Percentiles rank a stretch among this genome's conserved stretches.
Conservation (phyloP, 92 coral and sea anemone species). For the Ricordea florida region DNA sequence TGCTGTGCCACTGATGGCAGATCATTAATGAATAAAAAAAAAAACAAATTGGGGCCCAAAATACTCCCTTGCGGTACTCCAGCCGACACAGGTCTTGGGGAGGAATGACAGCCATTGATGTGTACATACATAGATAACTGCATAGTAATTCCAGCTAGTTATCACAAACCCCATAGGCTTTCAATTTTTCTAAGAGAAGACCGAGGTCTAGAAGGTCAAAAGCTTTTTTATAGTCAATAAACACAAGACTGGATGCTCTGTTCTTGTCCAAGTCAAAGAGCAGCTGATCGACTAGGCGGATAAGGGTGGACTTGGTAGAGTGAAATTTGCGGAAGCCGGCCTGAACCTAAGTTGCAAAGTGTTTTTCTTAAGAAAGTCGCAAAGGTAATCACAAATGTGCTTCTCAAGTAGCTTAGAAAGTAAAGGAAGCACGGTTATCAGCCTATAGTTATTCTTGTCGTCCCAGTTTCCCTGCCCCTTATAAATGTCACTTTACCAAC, state of each 20-base stretch:
- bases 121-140: neutral
- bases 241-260: constrained; percentile 12
- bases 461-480: constrained; percentile 35
- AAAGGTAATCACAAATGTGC: constrained; percentile 16
- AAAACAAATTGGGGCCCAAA: no score
- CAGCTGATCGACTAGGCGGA: constrained; percentile 33
- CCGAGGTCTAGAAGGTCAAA: constrained; percentile 15
- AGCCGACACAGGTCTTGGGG: no score
- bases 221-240: no score
- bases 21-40: no score
- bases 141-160: constrained; percentile 7
- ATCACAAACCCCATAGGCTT: constrained; percentile 16
- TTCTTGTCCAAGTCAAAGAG: constrained; percentile 37
- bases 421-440: constrained; percentile 49
- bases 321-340: constrained; percentile 38
- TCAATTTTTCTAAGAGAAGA: constrained; percentile 4
- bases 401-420: constrained; percentile 44
- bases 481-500: constrained; percentile 51
- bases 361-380: constrained; percentile 21
- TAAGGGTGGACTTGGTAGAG: constrained; percentile 33
- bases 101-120: no score
- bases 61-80: no score
- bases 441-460: constrained; percentile 36
- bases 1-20: no score
- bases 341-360: constrained; percentile 12